These are phyloP conservation scores for Naja naja DNA, from an alignment of 2,113 vertebrate species.

Conservation along the genomic window DNA sequence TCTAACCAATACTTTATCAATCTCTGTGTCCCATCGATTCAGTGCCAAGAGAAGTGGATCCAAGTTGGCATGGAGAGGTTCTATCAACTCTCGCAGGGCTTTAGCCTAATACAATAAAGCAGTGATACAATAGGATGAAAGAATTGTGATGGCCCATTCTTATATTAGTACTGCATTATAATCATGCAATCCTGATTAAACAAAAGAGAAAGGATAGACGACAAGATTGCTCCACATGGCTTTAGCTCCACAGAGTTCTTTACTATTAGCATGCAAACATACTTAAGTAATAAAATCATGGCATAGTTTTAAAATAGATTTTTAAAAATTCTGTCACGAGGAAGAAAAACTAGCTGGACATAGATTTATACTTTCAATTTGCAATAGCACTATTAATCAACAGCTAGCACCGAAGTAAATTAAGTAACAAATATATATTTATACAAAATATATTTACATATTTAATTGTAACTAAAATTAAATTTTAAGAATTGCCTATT, in stretches of 20 bases:
- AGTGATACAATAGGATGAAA: conserved; percentile 82
- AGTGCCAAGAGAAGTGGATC: conserved; percentile 82
- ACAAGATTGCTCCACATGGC: conserved; percentile 62
- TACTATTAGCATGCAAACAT: conserved; percentile 73
- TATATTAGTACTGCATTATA: conserved; percentile 73
- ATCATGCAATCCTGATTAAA: conserved; percentile 72
- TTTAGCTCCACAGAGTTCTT: conserved; percentile 64
- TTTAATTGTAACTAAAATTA: conserved; percentile 4
- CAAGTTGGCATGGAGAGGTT: conserved; percentile 81
- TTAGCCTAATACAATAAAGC: conserved; percentile 84
- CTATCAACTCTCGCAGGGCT: conserved; percentile 82
- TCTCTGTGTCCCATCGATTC: conserved; percentile 79
- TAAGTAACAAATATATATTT: neutral
- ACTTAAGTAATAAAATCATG: conserved; percentile 53
- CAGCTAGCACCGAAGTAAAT: conserved; percentile 7
- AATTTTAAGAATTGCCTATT: neutral
- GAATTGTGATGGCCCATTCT: conserved; percentile 72
- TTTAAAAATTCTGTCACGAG: conserved; percentile 51
- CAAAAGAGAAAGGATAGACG: conserved; percentile 71
- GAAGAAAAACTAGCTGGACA: conserved; percentile 50
- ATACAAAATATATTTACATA: conserved; percentile 2
- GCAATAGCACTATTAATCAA: conserved; percentile 5
- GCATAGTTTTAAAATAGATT: conserved; percentile 49
- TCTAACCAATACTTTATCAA: conserved; percentile 82
- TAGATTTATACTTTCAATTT: conserved; percentile 47